Percentiles rank a stretch among this genome's conserved stretches.
These are phyloP conservation scores for Acanthococcus lagerstroemiae DNA, from an alignment of 2,888 invertebrate species.

Conservation along the genomic window DNA sequence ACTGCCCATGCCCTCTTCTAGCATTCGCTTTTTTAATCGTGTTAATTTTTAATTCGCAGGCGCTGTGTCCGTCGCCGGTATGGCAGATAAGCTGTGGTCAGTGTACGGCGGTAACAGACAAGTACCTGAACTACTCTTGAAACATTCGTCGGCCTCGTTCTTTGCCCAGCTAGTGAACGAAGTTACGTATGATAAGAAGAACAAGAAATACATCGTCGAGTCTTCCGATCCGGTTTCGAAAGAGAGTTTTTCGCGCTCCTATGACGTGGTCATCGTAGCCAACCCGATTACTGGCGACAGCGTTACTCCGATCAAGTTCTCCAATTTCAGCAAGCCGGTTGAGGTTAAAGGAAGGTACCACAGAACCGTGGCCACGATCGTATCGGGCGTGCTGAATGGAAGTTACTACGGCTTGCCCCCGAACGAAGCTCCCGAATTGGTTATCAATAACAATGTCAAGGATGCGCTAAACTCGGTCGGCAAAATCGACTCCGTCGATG, in stretches of 20 bases:
- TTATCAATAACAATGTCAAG: constrained; percentile 45
- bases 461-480: constrained; percentile 46
- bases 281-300: constrained; percentile 46
- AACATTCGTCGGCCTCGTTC: constrained; percentile 42
- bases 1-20: no score
- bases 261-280: constrained; percentile 51
- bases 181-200: constrained; percentile 38
- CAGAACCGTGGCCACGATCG: constrained; percentile 48
- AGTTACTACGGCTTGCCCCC: constrained; percentile 41
- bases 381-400: constrained; percentile 46
- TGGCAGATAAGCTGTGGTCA: constrained; percentile 47
- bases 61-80: constrained; percentile 47
- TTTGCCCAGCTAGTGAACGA: constrained; percentile 41
- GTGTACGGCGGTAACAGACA: constrained; percentile 51
- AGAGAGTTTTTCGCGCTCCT: constrained; percentile 37
- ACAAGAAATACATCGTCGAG: constrained; percentile 33
- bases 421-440: constrained; percentile 40
- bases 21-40: no score
- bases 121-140: constrained; percentile 42
- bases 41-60: constrained; percentile 38
- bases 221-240: background rate
- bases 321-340: constrained; percentile 41
- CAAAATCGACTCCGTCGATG: constrained; percentile 41
- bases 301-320: constrained; percentile 43
- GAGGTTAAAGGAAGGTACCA: constrained; percentile 45